These are phyloP conservation scores for Gryon sp. DNA, from an alignment of 1,140 invertebrate species.

Conservation along the genomic window DNA sequence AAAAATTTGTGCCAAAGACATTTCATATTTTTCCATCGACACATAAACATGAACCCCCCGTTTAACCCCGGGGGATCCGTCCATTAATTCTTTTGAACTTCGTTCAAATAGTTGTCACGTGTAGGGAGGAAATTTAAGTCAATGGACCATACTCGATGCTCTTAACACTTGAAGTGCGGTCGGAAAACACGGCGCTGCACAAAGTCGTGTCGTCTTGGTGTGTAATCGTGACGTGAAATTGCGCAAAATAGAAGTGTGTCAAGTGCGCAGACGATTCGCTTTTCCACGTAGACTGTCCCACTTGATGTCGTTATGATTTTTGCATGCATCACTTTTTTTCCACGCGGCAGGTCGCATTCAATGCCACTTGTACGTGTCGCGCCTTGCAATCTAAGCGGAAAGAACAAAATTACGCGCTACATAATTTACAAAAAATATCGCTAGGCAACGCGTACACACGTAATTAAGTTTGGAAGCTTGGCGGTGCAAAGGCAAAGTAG, in stretches of 20 bases:
- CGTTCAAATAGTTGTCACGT: too few relatives aligned
- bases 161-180: constrained; percentile 14
- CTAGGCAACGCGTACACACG: constrained; percentile 59
- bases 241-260: constrained; percentile 35
- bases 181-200: constrained; percentile 3
- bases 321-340: constrained; percentile 45
- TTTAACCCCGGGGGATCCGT: too few relatives aligned
- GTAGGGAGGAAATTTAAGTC: constrained; percentile 1
- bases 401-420: constrained; percentile 34
- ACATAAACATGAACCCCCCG: too few relatives aligned
- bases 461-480: constrained; percentile 67
- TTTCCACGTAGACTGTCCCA: constrained; percentile 34
- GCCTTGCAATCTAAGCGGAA: constrained; percentile 43
- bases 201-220: too few relatives aligned
- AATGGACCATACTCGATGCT: constrained; percentile 15
- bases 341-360: constrained; percentile 27
- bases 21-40: too few relatives aligned
- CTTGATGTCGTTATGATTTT: constrained; percentile 44
- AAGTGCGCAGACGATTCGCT: constrained; percentile 38
- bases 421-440: constrained; percentile 58
- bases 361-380: constrained; percentile 28
- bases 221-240: constrained; percentile 17
- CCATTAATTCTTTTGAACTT: too few relatives aligned
- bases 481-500: constrained; percentile 52
- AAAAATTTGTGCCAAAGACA: too few relatives aligned